phyloP scores from a whole-genome alignment of 2,888 invertebrate species.

The Mimachlamys varia region DNA sequence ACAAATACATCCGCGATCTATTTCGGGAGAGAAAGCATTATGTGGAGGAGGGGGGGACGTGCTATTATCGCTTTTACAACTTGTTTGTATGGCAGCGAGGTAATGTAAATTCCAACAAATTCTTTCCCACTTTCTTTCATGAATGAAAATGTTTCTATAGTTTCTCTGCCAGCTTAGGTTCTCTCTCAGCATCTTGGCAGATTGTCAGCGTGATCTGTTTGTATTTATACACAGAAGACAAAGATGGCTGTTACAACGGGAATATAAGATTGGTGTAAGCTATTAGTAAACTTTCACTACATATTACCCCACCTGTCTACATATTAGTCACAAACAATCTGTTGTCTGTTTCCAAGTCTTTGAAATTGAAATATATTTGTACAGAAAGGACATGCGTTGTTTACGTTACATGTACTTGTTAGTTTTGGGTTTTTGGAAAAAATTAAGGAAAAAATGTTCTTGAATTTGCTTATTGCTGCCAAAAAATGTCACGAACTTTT shows the following conservation, averaged over 20 bases:
- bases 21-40: not conserved
- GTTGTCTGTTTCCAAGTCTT: not conserved
- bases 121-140: conserved; percentile 31
- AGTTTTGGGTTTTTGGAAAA: too few species aligned
- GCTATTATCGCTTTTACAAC: conserved; percentile 17
- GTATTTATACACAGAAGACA: not conserved
- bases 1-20: not conserved
- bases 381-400: not conserved
- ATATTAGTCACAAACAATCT: not conserved
- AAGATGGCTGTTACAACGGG: not conserved
- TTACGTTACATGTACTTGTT: too few species aligned
- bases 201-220: conserved; percentile 14
- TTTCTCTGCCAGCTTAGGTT: not conserved
- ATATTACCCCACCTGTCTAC: not conserved
- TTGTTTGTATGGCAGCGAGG: not conserved
- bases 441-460: too few species aligned
- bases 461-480: too few species aligned
- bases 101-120: conserved; percentile 24
- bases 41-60: not conserved
- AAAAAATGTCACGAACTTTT: too few species aligned
- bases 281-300: not conserved
- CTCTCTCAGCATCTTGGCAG: conserved; percentile 11
- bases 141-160: conserved; percentile 6
- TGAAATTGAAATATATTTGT: not conserved
- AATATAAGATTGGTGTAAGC: not conserved